These are phyloP conservation scores for Polydrusus pterygomalis DNA, from an alignment of 2,888 invertebrate genomes.

Conservation along the genomic window DNA sequence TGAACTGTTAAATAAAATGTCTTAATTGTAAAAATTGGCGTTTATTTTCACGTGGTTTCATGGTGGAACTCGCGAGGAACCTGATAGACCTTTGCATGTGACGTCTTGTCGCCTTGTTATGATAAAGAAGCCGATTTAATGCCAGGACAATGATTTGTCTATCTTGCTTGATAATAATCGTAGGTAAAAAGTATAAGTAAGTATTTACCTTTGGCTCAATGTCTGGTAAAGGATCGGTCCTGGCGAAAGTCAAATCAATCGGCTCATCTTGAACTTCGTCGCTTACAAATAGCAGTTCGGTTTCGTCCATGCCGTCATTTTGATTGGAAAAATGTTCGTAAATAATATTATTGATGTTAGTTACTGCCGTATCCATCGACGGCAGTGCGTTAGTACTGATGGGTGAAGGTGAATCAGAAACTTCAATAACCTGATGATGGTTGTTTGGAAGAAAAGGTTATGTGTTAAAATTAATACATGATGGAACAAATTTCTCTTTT, in stretches of 20 bases:
- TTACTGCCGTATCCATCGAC: too few species aligned
- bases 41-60: too few species aligned
- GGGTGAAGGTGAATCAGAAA: conserved; percentile 3
- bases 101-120: too few species aligned
- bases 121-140: too few species aligned
- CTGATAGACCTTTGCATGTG: too few species aligned
- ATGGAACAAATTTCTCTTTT: too few species aligned
- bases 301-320: not conserved
- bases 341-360: not conserved
- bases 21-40: too few species aligned
- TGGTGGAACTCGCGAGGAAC: too few species aligned
- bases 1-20: too few species aligned
- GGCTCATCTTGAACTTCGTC: conserved; percentile 34
- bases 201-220: not conserved
- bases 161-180: too few species aligned
- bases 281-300: not conserved
- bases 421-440: conserved; percentile 8
- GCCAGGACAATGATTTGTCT: too few species aligned
- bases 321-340: not conserved
- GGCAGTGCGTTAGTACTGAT: not conserved
- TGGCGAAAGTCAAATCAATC: conserved; percentile 34
- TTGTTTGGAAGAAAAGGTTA: not conserved
- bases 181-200: not conserved
- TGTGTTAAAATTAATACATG: too few species aligned
- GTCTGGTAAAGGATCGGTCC: not conserved